Percentiles rank a stretch among this genome's conserved stretches.
phyloP scores from a whole-genome alignment of 2,888 invertebrate species.

The Petrolisthes cinctipes region DNA sequence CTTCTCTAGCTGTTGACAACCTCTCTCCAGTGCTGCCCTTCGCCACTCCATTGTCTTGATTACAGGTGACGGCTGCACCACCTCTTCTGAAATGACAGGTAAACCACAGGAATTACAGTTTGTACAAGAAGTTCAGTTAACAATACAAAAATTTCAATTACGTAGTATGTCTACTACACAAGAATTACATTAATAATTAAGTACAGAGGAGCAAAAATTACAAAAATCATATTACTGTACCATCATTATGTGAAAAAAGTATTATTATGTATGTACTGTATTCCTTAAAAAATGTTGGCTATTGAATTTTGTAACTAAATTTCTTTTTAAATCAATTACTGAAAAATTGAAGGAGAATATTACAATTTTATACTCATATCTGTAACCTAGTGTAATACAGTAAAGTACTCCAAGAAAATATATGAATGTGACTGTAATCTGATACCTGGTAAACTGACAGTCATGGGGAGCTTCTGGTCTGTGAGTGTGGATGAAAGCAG shows the following conservation, averaged over 20 bases:
- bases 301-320: too few relatives aligned
- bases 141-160: background rate
- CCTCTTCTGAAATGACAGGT: background rate
- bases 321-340: background rate
- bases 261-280: too few relatives aligned
- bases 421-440: background rate
- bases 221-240: too few relatives aligned
- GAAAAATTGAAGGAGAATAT: too few relatives aligned
- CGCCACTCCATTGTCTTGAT: conserved; percentile 28
- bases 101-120: background rate
- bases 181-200: too few relatives aligned
- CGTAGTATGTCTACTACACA: too few relatives aligned
- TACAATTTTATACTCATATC: too few relatives aligned
- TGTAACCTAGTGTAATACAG: background rate
- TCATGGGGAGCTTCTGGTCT: background rate
- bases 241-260: too few relatives aligned
- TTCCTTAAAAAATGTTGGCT: too few relatives aligned
- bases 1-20: background rate
- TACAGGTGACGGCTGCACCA: background rate
- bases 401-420: background rate
- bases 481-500: background rate
- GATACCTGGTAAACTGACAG: background rate
- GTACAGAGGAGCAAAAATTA: too few relatives aligned
- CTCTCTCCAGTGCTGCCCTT: conserved; percentile 6
- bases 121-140: background rate